These are phyloP conservation scores for Cryptotermes secundus DNA, from an alignment of 1,140 invertebrate genomes.

Conservation along the genomic window DNA sequence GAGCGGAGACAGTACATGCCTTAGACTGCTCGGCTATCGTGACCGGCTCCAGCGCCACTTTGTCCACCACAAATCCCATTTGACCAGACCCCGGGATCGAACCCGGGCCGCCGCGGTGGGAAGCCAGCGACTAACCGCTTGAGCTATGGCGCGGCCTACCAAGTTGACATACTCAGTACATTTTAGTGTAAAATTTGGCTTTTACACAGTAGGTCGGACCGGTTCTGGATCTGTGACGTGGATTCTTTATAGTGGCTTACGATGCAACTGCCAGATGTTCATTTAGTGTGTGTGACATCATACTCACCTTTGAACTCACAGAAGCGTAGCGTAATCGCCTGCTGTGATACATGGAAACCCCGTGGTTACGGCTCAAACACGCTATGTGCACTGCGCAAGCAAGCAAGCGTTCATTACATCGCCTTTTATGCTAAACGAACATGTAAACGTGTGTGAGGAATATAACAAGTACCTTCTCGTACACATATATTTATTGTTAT, in stretches of 20 bases:
- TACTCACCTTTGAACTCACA: constrained; percentile 19
- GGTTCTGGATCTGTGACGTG: neutral
- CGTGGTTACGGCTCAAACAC: constrained; percentile 4
- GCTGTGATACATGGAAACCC: constrained; percentile 14
- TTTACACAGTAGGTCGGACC: neutral
- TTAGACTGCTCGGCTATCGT: no score
- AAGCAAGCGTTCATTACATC: neutral
- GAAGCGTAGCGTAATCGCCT: neutral
- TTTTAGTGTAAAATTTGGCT: no score
- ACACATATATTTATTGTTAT: constrained; percentile 1
- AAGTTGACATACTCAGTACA: no score
- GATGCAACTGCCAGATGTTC: constrained; percentile 8
- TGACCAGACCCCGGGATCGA: no score
- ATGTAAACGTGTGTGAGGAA: neutral
- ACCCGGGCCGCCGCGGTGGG: no score
- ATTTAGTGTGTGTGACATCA: constrained; percentile 19
- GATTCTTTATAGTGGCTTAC: constrained; percentile 2
- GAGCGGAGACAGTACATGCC: no score
- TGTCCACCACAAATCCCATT: no score
- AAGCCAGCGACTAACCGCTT: no score
- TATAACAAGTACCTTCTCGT: neutral
- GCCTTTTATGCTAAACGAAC: constrained; percentile 9
- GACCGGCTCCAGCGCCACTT: no score
- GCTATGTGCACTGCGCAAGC: neutral
- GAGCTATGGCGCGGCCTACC: no score